Conservation (phyloP, 2,113 vertebrate genomes). For the Speoplatyrhinus poulsoni region DNA sequence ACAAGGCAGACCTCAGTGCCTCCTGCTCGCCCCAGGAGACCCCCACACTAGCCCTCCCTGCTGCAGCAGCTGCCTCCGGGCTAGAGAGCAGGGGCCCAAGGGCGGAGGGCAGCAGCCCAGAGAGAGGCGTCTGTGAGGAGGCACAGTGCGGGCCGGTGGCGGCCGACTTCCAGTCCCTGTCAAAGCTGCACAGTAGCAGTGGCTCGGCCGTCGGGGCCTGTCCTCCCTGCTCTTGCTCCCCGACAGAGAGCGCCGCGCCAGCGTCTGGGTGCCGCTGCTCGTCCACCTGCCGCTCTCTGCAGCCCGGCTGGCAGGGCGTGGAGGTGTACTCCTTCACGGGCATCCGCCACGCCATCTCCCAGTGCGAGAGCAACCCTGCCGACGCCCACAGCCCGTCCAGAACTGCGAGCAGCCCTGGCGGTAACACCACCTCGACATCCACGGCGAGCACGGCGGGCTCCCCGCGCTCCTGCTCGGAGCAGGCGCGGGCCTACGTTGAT, state of each 20-base stretch:
- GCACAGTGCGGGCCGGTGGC: slow-evolving; percentile 7
- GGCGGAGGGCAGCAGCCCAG: slow-evolving; percentile 11
- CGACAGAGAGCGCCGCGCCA: neutral
- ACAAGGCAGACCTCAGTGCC: slow-evolving; percentile 51
- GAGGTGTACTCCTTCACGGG: slow-evolving; percentile 96
- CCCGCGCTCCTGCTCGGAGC: slow-evolving; percentile 93
- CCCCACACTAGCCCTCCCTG: neutral
- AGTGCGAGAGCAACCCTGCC: slow-evolving; percentile 79
- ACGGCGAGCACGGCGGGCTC: slow-evolving; percentile 63
- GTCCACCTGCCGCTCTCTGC: slow-evolving; percentile 69
- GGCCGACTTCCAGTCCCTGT: slow-evolving; percentile 87
- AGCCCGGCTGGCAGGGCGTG: slow-evolving; percentile 84
- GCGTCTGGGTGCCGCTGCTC: slow-evolving; percentile 70
- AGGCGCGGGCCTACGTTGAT: slow-evolving; percentile 91
- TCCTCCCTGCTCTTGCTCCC: slow-evolving; percentile 31
- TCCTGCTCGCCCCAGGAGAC: slow-evolving; percentile 10
- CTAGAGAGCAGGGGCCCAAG: slow-evolving; percentile 20
- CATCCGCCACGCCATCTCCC: slow-evolving; percentile 82
- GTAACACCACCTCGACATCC: neutral
- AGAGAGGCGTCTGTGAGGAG: slow-evolving; percentile 30
- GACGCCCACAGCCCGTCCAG: slow-evolving; percentile 73
- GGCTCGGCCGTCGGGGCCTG: slow-evolving; percentile 49
- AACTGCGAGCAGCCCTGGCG: slow-evolving; percentile 69
- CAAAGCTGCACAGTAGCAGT: slow-evolving; percentile 68
- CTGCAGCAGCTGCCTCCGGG: neutral